Evolutionary conservation across 2,888 invertebrate species (phyloP).

Genomic region (Chamaedrilus cognettii): DNA sequence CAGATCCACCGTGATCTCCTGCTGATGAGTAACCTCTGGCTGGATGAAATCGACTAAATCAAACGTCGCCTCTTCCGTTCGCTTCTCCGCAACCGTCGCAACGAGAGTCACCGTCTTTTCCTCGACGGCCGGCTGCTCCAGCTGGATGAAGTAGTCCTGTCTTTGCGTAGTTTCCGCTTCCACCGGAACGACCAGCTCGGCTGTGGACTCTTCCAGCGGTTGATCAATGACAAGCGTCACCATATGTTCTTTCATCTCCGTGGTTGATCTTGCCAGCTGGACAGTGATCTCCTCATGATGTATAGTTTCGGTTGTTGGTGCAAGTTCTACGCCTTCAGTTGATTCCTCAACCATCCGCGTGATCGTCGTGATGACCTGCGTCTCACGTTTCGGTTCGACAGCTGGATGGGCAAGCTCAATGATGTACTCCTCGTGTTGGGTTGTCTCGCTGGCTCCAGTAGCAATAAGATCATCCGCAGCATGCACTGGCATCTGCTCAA

Average conservation of each 20-base stretch:
- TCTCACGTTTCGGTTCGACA: slow-evolving; percentile 23
- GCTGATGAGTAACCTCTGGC: background rate
- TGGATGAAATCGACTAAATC: background rate
- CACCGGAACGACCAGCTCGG: slow-evolving; percentile 35
- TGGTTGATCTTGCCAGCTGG: slow-evolving; percentile 20
- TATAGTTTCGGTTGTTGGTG: background rate
- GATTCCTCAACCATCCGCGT: slow-evolving; percentile 15
- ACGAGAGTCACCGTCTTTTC: slow-evolving; percentile 16
- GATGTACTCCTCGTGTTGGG: slow-evolving; percentile 6
- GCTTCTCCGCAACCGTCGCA: slow-evolving; percentile 5
- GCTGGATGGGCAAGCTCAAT: slow-evolving; percentile 30
- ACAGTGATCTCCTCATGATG: slow-evolving; percentile 5
- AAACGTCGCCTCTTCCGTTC: background rate
- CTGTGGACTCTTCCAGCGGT: slow-evolving; percentile 17
- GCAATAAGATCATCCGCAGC: slow-evolving; percentile 11
- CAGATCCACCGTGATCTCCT: background rate
- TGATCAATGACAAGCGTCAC: slow-evolving; percentile 18
- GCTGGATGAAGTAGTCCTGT: slow-evolving; percentile 25
- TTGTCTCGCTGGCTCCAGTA: slow-evolving; percentile 20
- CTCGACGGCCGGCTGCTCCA: slow-evolving; percentile 12
- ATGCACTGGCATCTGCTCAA: slow-evolving; percentile 7
- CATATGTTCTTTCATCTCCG: slow-evolving; percentile 25
- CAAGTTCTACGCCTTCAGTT: background rate
- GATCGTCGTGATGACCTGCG: slow-evolving; percentile 13
- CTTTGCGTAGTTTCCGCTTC: slow-evolving; percentile 24